Base-by-base conservation (phyloP, 2,113 vertebrate genomes). In the Oreochromis tanganicae region DNA sequence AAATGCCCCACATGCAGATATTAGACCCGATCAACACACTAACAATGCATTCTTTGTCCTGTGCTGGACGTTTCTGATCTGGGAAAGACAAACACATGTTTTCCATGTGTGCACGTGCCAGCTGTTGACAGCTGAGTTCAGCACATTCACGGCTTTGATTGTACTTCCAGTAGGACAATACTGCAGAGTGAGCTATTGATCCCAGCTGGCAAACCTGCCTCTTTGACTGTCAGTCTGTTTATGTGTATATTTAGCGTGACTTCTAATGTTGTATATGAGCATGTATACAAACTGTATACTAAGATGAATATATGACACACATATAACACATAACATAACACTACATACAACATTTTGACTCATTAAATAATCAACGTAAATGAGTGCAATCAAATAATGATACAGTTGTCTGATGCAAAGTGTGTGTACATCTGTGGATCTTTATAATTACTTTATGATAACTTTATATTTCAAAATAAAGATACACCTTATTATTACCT, bases 101-200 rank as follows among this genome's bases (percentile, higher is more conserved):
- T 87, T 19, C 85, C 88, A 71, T 19, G 27, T 86, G 83, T 24
- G 24, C 84, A 66, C 83, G 43, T 61, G 71, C 78, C 80, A 79
- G 55, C 84, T 85, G 61, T 73, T 83, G 81, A 90, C 78, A 78
- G 66, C 85, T 55, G 87, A 92, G 78, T 80, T 93, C 88, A 92
- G 88, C 91, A 88, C 89, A 88, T 89, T 91, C 63, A 48, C 57
- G 4, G 38, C 89, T 93, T 93, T 90, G 88, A 91, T 89, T 89
- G 63, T 88, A 54, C 88, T 91, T 89, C 81, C 84, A 84, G 81
- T 85, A n/a, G 84, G 16, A 32, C 54, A 78, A 24, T 21, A 55
- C 63, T 55, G 24, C 48, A 75, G 84, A 21, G 57, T 4, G 83
- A 83, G 8, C 14, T 17, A 10, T 19, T 66, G 24, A 63, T 85